Percentiles rank a stretch among this genome's conserved stretches.
Evolutionary conservation across 2,113 vertebrate species (phyloP).

Genomic region (Coptodon bakossiorum): DNA sequence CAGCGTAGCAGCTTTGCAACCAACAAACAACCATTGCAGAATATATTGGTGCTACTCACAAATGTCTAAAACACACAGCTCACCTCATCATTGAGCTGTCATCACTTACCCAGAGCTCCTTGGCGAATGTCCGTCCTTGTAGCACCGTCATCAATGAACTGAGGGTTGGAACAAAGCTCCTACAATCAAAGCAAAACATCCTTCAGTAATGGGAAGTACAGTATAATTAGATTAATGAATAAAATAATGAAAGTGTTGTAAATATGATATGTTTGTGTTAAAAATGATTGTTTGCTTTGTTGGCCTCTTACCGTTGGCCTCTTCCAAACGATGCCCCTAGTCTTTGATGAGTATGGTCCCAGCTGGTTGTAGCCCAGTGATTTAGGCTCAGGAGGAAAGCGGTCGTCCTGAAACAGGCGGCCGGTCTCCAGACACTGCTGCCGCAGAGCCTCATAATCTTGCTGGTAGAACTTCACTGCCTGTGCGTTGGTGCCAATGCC

Average conservation of each 20-base stretch:
- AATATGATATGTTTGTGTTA: neutral
- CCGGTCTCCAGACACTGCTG: constrained; percentile 69
- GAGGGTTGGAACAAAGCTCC: constrained; percentile 79
- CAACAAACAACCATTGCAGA: neutral
- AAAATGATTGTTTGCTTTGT: neutral
- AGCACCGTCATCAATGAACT: constrained; percentile 84
- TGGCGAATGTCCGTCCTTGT: constrained; percentile 85
- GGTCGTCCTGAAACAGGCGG: constrained; percentile 77
- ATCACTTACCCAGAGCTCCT: constrained; percentile 77
- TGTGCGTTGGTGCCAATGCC: constrained; percentile 74
- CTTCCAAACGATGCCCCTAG: constrained; percentile 77
- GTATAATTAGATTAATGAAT: neutral
- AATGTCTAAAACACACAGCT: neutral
- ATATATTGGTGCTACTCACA: neutral
- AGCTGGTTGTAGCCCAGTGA: constrained; percentile 80
- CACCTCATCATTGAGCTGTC: neutral
- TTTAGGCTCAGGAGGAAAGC: constrained; percentile 76
- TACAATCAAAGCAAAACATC: constrained; percentile 32
- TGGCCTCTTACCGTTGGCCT: constrained; percentile 70
- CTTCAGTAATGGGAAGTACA: neutral
- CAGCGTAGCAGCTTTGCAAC: neutral
- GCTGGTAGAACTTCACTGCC: constrained; percentile 74
- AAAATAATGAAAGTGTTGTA: neutral
- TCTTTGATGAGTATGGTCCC: constrained; percentile 76
- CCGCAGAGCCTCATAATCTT: constrained; percentile 78